Base-by-base conservation (phyloP, 2,113 vertebrate genomes). In the Microcebus jonahi region DNA sequence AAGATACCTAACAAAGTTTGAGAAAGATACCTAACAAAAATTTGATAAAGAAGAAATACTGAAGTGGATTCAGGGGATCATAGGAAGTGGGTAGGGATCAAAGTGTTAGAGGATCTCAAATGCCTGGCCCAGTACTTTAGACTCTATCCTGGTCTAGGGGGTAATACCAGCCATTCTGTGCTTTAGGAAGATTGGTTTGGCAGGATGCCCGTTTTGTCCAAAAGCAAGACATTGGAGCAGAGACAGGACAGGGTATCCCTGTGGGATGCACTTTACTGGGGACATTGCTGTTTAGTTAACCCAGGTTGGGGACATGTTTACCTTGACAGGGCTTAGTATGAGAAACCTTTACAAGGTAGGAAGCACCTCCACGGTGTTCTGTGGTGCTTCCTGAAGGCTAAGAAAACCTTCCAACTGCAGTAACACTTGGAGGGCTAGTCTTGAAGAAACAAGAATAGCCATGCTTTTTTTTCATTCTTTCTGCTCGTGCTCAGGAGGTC, bases 361-460 rank as follows among this genome's bases (percentile, higher is more conserved):
- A 90, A 79, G 20, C 36, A 75, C 36, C 21, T 53, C 65, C 39
- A 31, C 8, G 57, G 61, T 75, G 9, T 61, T 88, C 68, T 83
- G 48, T 1, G 8, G 79, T 89, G 42, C 88, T 88, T 93, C 61
- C 67, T 45, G 25, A 70, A 59, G 53, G 75, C 75, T 59, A 45
- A 88, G 65, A 80, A 77, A 77, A 31, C 75, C 67, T 94, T 95
- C 36, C 39, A 95, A 70, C 29, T 88, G 65, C 50, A 84, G 36
- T 57, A 81, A 81, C 39, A 83, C 45, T 85, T 59, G 34, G 36
- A 75, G 48, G 36, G 29, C 23, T 57, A 77, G 57, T 86, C 27
- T 73, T 70, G 61, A 82, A 61, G 53, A 55, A 88, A 73, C 25
- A 65, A 81, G 61, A 91, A 27, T 23, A 67, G 20, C 34, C 17